Evolutionary conservation across 2,888 invertebrate genomes (phyloP).

Genomic region (Macrostomum cliftonense): DNA sequence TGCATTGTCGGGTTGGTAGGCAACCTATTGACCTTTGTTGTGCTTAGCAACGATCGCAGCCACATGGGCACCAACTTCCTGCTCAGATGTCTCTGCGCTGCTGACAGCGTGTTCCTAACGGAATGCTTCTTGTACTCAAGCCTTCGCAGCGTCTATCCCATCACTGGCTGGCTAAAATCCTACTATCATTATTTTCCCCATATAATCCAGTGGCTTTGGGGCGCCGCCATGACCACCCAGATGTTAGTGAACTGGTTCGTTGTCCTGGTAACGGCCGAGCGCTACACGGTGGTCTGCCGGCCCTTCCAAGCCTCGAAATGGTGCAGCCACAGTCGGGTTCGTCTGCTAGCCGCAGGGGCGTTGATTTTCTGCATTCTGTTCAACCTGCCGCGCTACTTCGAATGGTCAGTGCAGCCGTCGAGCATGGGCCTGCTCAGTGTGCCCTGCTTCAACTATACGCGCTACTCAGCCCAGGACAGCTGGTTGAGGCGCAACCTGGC

Average conservation of each 20-base stretch:
- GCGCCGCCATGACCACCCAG: conserved; percentile 13
- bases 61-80: conserved; percentile 37
- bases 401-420: conserved; percentile 6
- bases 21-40: conserved; percentile 44
- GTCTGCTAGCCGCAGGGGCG: conserved; percentile 3
- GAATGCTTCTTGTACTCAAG: conserved; percentile 25
- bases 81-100: conserved; percentile 29
- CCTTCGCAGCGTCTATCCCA: conserved; percentile 19
- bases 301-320: conserved; percentile 11
- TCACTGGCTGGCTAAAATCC: conserved; percentile 9
- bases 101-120: conserved; percentile 31
- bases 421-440: neutral
- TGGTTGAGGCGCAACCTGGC: neutral
- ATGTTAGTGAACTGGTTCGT: conserved; percentile 14
- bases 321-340: neutral
- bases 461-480: neutral
- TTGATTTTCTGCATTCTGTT: conserved; percentile 9
- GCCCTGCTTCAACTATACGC: conserved; percentile 8
- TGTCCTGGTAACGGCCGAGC: conserved; percentile 13
- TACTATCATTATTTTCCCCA: conserved; percentile 23
- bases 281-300: conserved; percentile 13
- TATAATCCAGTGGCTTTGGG: conserved; percentile 22
- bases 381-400: conserved; percentile 16
- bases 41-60: conserved; percentile 42
- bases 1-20: conserved; percentile 50